Conservation (phyloP, 2,113 vertebrate genomes). For the Burhinus bistriatus region DNA sequence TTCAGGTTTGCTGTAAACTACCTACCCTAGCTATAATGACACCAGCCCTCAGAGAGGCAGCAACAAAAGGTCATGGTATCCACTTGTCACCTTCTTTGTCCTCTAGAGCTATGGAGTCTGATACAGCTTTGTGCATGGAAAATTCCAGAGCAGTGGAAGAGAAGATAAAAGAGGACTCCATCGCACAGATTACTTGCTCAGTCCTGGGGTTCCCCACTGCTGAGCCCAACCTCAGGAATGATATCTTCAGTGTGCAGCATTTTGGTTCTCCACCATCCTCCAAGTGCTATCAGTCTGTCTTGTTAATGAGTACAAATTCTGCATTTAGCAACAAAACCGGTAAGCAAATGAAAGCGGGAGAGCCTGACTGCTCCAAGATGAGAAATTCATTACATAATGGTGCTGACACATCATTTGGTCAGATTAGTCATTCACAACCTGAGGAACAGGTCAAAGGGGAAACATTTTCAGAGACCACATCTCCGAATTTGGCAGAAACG, state of each 20-base stretch:
- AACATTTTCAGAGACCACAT: conserved; percentile 38
- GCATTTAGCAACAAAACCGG: conserved; percentile 68
- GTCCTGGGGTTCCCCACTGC: conserved; percentile 76
- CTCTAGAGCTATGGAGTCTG: conserved; percentile 77
- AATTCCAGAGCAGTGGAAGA: conserved; percentile 77
- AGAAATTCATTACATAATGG: conserved; percentile 68
- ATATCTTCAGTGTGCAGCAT: conserved; percentile 71
- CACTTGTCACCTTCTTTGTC: conserved; percentile 81
- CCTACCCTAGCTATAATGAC: conserved; percentile 81
- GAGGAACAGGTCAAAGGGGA: conserved; percentile 75
- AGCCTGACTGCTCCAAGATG: conserved; percentile 67
- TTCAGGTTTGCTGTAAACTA: conserved; percentile 76
- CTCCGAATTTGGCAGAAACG: conserved; percentile 47
- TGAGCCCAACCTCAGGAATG: conserved; percentile 71
- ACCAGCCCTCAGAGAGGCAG: conserved; percentile 85
- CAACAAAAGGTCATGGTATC: conserved; percentile 81
- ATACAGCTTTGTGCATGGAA: conserved; percentile 71
- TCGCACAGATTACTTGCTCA: conserved; percentile 76
- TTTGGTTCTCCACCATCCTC: conserved; percentile 74
- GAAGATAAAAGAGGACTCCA: conserved; percentile 73
- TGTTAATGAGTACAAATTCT: conserved; percentile 76
- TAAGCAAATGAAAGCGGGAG: conserved; percentile 56
- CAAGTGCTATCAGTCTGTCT: conserved; percentile 72
- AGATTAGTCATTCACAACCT: conserved; percentile 64
- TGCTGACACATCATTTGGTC: conserved; percentile 63